Evolutionary conservation across 2,888 invertebrate genomes (phyloP).

Genomic region (Charanyca ferruginea): DNA sequence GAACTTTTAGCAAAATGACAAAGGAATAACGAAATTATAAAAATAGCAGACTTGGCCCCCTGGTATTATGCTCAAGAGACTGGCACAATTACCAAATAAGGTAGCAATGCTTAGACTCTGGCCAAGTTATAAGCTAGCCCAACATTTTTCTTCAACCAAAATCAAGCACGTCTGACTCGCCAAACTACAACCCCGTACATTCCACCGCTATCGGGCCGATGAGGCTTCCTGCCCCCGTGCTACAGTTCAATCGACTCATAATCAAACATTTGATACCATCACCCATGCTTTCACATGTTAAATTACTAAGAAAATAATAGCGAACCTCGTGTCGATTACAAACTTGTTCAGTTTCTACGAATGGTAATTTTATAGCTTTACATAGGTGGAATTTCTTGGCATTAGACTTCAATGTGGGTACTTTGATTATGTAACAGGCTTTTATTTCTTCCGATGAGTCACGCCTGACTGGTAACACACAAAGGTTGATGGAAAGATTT

Average conservation of each 20-base stretch:
- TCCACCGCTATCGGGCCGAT: conserved; percentile 69
- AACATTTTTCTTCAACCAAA: neutral
- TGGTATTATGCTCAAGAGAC: too few relatives aligned
- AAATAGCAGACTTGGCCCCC: too few relatives aligned
- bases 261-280: conserved; percentile 84
- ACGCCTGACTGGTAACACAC: conserved; percentile 9
- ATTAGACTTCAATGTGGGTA: conserved; percentile 22
- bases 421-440: conserved; percentile 8
- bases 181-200: conserved; percentile 57
- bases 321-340: conserved; percentile 52
- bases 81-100: too few relatives aligned
- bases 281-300: conserved; percentile 65
- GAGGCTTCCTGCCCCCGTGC: conserved; percentile 75
- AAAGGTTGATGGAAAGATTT: conserved; percentile 22
- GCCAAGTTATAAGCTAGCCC: too few relatives aligned
- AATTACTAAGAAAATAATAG: conserved; percentile 62
- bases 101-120: too few relatives aligned
- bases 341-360: conserved; percentile 35
- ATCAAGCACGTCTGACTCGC: neutral
- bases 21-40: too few relatives aligned
- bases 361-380: conserved; percentile 42
- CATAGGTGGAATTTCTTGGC: conserved; percentile 35
- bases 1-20: too few relatives aligned
- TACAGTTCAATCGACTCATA: conserved; percentile 82
- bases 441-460: conserved; percentile 41